Evolutionary conservation across 2,113 vertebrate species (phyloP), one percentile per base, ranked within the genome.

Genomic region (Pelecanoides urinatrix): DNA sequence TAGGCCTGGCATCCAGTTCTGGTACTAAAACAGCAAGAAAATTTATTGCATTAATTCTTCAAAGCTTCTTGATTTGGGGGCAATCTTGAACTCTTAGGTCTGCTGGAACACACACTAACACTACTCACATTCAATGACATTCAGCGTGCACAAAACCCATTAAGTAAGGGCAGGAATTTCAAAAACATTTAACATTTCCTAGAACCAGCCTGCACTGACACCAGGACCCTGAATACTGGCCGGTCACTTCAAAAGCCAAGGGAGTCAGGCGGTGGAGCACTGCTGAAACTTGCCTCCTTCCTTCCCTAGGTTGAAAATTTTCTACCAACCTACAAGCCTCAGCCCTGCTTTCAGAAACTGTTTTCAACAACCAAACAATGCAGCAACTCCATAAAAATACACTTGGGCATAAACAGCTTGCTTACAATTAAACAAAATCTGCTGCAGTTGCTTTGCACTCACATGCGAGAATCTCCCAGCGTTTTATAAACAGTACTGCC

Each of bases 351-450:
- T 77, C 68, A 63, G 59, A 80, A 76, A 53, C 30, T 45, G 55
- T 55, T 91, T 95, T 67, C 55, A 94, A 56, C 25, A 86, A 86
- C 32, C 30, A 59, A 71, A 81, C 47, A 86, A 67, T 11, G 38
- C 38, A 73, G 63, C 16, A 71, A 50, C 12, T 22, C 30, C 72
- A 74, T 80, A 50, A 89, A 91, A 91, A 88, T 22, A 38, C 53
- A 34, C n/a, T 75, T 52, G 50, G 22, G 22, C 47, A 16, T 22
- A 59, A 96, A 66, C 52, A 80, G 63, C 59, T 59, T 78, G 47
- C 34, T 91, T 85, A 74, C 53, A 87, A 84, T 52, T 71, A 78
- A 92, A 86, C 29, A 74, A 95, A 91, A 85, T 34, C 70, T 86
- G 80, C 59, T 80, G 42, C 38, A 66, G 86, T 62, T 19, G 66